Evolutionary conservation across 53 echinoderm and acorn worm genomes (phyloP).

Genomic region (Paracentrotus lividus): DNA sequence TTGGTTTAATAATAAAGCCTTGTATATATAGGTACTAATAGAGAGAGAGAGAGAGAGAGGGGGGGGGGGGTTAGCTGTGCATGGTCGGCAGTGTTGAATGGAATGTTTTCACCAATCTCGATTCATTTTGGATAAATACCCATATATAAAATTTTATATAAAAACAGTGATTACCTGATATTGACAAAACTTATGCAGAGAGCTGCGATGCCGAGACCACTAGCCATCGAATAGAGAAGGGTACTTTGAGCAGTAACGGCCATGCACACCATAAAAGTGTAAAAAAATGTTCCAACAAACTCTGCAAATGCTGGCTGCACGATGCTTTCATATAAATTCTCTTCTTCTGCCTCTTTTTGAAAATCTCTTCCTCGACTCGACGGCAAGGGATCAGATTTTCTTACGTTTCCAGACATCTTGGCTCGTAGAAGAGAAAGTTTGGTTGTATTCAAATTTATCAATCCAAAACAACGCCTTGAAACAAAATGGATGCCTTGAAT

Average conservation of each 20-base stretch:
- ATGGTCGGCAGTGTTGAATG: too few relatives aligned
- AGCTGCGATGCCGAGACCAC: conserved; percentile 84
- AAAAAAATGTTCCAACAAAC: conserved; percentile 80
- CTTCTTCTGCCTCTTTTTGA: conserved; percentile 77
- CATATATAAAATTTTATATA: too few relatives aligned
- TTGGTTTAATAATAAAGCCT: too few relatives aligned
- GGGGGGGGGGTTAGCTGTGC: too few relatives aligned
- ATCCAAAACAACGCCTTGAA: background rate
- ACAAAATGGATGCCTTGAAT: conserved; percentile 54
- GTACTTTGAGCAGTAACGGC: conserved; percentile 74
- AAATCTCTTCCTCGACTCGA: background rate
- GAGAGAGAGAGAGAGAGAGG: too few relatives aligned
- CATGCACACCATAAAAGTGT: conserved; percentile 85
- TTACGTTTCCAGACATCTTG: conserved; percentile 21
- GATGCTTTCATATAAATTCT: conserved; percentile 86
- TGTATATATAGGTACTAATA: too few relatives aligned
- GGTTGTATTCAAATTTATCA: background rate
- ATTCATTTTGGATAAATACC: too few relatives aligned
- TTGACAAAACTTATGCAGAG: conserved; percentile 86
- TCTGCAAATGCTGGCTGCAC: conserved; percentile 91
- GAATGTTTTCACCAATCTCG: too few relatives aligned
- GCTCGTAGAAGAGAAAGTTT: too few relatives aligned
- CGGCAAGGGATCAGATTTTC: background rate
- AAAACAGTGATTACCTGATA: conserved; percentile 80
- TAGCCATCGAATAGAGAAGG: conserved; percentile 77